Base-by-base conservation (phyloP, 2,797 vertebrate species). In the Poecilia wingei region DNA sequence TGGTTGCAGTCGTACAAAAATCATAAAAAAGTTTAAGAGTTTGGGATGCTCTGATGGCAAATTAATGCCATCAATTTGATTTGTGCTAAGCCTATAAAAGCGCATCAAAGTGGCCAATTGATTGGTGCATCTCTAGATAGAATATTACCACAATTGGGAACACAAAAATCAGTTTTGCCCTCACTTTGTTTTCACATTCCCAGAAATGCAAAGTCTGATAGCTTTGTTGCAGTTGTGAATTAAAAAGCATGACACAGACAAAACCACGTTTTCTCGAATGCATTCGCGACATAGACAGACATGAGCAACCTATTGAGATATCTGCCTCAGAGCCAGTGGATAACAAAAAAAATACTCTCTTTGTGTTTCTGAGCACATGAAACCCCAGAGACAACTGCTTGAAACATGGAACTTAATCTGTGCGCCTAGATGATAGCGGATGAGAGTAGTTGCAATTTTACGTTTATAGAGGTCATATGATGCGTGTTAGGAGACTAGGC, bases 171-270 rank as follows among this genome's bases (percentile, higher is more conserved):
- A 41, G 22, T 43, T 69, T 55, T 55, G 53, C 53, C 53, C n/a
- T 55, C 53, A 55, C 12, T 64, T 36, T 64, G 76, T 53, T 85
- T 82, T 59, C 45, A 72, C 43, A 55, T 66, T 79, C 88, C 77
- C 90, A 93, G 88, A 93, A 91, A 88, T 84, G 31, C 76, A 84
- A 81, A 25, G 59, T 92, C 91, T 91, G 89, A 92, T 93, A 93
- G 88, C 86, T 94, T 93, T 90, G 83, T 86, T 90, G 89, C 92
- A 89, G 90, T 85, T 90, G 87, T 80, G 84, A 89, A 89, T 90
- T 91, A 86, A 93, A 91, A 91, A 90, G 92, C 91, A 85, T 92
- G 89, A 93, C 91, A 93, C 84, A 92, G 88, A 94, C 91, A 94
- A 91, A 93, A 92, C 88, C 92, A 92, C 87, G 89, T 90, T 89